Percentiles rank a stretch among this genome's conserved stretches.
These are phyloP conservation scores for Tachysurus fulvidraco DNA, from an alignment of 2,113 vertebrate species.

Conservation along the genomic window DNA sequence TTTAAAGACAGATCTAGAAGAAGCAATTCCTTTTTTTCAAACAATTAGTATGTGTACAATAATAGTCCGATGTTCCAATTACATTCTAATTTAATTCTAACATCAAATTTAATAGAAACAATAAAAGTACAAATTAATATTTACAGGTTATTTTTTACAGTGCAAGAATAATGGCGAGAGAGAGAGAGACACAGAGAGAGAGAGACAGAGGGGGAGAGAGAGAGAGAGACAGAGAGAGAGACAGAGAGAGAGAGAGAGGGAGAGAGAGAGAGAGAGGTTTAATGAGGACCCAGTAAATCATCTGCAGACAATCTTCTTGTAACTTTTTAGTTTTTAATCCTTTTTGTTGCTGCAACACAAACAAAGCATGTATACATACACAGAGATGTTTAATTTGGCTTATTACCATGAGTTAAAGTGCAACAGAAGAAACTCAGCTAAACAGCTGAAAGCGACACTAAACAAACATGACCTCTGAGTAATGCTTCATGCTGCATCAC, in stretches of 20 bases:
- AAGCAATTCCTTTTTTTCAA: background rate
- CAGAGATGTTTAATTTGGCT: background rate
- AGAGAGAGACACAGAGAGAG: too few species aligned
- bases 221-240: background rate
- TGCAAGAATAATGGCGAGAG: too few species aligned
- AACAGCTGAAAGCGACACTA: background rate
- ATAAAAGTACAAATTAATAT: background rate
- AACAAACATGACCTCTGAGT: background rate
- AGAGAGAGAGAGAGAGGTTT: slow-evolving; percentile 6
- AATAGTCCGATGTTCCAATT: too few species aligned
- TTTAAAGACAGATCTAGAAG: background rate
- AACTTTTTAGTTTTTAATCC: background rate
- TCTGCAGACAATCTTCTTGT: background rate
- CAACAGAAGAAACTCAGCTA: background rate
- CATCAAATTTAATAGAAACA: too few species aligned
- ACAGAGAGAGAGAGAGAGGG: background rate
- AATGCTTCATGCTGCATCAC: background rate
- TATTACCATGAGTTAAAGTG: background rate
- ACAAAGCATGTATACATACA: background rate
- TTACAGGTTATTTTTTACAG: too few species aligned
- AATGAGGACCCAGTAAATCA: background rate
- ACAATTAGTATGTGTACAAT: too few species aligned
- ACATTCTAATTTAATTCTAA: too few species aligned
- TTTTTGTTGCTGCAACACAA: background rate
- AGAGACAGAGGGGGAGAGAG: too few species aligned